phyloP scores from a whole-genome alignment of 2,113 vertebrate genomes.

The Limnothrissa miodon region DNA sequence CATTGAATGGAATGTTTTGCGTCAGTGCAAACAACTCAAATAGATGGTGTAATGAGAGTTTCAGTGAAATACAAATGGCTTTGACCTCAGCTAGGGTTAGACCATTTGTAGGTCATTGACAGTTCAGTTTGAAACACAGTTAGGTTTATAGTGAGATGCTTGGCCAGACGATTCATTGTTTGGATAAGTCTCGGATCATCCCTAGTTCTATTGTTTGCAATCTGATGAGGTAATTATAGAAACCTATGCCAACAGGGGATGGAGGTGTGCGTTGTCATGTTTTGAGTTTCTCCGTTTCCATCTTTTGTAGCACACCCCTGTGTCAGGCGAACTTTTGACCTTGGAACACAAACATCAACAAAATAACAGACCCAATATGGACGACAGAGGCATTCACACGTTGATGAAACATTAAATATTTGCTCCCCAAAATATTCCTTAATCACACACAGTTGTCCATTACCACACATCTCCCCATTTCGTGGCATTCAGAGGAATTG shows the following conservation, averaged over 20 bases:
- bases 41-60: not conserved
- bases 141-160: not conserved
- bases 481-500: not conserved
- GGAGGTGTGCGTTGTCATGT: slow-evolving; percentile 30
- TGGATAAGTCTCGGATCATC: not conserved
- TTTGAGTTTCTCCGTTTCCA: slow-evolving; percentile 32
- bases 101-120: slow-evolving; percentile 3
- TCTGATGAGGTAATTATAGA: slow-evolving; percentile 34
- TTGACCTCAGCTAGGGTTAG: not conserved
- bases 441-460: slow-evolving; percentile 27
- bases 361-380: not conserved
- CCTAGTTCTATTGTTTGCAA: slow-evolving; percentile 11
- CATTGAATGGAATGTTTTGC: not conserved
- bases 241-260: slow-evolving; percentile 21
- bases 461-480: slow-evolving; percentile 5
- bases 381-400: slow-evolving; percentile 14
- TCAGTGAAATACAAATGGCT: not conserved
- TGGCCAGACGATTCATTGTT: slow-evolving; percentile 23
- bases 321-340: slow-evolving; percentile 25
- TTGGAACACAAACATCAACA: not conserved
- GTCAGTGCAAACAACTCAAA: not conserved
- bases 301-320: slow-evolving; percentile 32
- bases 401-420: slow-evolving; percentile 30
- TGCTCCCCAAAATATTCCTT: slow-evolving; percentile 27
- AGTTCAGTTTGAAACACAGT: not conserved